A percentile compares a stretch with the other conserved stretches of the same genome.
Conservation (phyloP, 2,888 invertebrate genomes). For the Cosmopolites sordidus region DNA sequence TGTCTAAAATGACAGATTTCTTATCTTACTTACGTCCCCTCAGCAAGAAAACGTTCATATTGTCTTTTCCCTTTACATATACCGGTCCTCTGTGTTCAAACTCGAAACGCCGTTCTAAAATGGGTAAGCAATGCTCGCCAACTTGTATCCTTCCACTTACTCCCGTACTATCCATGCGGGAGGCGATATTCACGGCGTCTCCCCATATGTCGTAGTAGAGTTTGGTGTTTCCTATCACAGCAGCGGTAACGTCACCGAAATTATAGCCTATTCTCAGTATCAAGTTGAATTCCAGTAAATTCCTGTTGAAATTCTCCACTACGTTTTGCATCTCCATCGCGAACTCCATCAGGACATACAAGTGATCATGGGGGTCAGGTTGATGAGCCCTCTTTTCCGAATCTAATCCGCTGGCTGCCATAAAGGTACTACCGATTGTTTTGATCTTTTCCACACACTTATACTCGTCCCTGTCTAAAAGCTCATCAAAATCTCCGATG, state of each 20-base stretch:
- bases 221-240: constrained; percentile 94
- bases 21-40: constrained; percentile 40
- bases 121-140: constrained; percentile 68
- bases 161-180: constrained; percentile 96
- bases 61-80: constrained; percentile 94
- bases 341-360: constrained; percentile 89
- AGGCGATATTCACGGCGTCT: constrained; percentile 95
- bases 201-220: constrained; percentile 98
- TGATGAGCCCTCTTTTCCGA: constrained; percentile 68
- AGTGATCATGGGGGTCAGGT: constrained; percentile 67
- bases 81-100: constrained; percentile 92
- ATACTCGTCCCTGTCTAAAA: constrained; percentile 76
- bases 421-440: constrained; percentile 94
- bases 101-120: constrained; percentile 70
- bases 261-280: constrained; percentile 85
- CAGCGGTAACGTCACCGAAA: constrained; percentile 93
- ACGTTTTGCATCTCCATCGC: constrained; percentile 87
- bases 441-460: constrained; percentile 94
- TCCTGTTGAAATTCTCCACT: constrained; percentile 81
- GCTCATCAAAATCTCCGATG: constrained; percentile 93
- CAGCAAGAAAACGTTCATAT: constrained; percentile 86
- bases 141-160: constrained; percentile 80
- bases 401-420: constrained; percentile 96
- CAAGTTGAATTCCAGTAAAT: constrained; percentile 85
- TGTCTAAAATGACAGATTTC: constrained; percentile 25